A percentile compares a stretch with the other conserved stretches of the same genome.
These are phyloP conservation scores for Hyperoodon ampullatus DNA, from an alignment of 2,113 vertebrate genomes.

Conservation along the genomic window DNA sequence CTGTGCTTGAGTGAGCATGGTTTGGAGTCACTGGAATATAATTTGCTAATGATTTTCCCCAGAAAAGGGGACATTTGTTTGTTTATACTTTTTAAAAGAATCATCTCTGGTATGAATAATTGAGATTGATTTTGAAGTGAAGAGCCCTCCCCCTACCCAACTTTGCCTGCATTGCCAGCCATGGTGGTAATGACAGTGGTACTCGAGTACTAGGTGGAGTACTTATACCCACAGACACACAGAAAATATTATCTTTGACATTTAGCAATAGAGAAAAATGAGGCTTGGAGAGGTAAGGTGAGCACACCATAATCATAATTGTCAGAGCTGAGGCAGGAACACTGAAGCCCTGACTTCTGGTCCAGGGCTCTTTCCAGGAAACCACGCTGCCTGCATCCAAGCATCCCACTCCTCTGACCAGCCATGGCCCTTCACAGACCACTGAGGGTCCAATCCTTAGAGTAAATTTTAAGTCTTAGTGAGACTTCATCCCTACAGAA, in stretches of 20 bases:
- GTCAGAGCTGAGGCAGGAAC: neutral
- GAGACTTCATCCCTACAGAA: neutral
- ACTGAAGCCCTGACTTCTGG: fast-evolving
- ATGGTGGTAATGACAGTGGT: fast-evolving
- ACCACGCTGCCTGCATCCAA: too few relatives aligned
- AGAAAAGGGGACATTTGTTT: neutral
- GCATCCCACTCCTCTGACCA: neutral
- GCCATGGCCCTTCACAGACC: neutral
- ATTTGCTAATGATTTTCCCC: neutral
- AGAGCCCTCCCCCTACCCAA: neutral
- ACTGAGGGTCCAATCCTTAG: neutral
- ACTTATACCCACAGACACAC: too few relatives aligned
- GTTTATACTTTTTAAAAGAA: neutral
- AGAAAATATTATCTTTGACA: fast-evolving
- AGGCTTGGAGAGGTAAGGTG: neutral
- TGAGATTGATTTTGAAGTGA: neutral
- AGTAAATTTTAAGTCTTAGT: neutral
- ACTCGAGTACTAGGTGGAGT: fast-evolving
- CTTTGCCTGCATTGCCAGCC: too few relatives aligned
- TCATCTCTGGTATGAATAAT: neutral
- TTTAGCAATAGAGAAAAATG: too few relatives aligned
- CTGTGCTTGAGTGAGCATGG: fast-evolving
- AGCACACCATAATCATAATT: fast-evolving
- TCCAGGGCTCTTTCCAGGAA: neutral
- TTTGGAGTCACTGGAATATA: neutral